Evolutionary conservation across 2,888 invertebrate genomes (phyloP).

Genomic region (Petrolisthes cinctipes): DNA sequence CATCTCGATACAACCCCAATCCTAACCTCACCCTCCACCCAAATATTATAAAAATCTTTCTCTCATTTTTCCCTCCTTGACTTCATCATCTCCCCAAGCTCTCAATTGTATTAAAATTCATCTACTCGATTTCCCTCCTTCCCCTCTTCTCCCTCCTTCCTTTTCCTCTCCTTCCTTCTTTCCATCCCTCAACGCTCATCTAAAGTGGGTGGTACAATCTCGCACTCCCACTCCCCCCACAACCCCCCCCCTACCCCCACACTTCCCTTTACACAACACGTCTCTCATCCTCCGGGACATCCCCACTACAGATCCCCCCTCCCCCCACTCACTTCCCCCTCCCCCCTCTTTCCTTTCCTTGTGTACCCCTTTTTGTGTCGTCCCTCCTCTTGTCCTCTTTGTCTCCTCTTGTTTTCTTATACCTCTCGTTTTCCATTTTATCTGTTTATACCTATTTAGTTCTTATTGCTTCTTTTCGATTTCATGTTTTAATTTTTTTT

Average conservation of each 20-base stretch:
- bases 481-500: no score
- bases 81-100: not conserved
- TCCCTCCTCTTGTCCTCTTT: not conserved
- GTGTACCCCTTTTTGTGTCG: not conserved
- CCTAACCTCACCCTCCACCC: no score
- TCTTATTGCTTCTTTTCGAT: no score
- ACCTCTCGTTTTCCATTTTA: not conserved
- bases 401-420: not conserved
- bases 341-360: not conserved
- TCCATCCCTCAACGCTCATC: not conserved
- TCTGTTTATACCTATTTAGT: no score
- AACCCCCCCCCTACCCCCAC: not conserved
- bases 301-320: not conserved
- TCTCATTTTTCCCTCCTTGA: not conserved
- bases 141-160: not conserved
- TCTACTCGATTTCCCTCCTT: not conserved
- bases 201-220: not conserved
- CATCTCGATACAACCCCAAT: no score
- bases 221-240: not conserved
- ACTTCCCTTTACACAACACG: not conserved
- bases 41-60: not conserved
- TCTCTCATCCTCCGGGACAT: not conserved
- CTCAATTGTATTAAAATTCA: no score
- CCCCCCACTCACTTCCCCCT: not conserved
- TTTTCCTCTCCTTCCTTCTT: not conserved